Base-by-base conservation (phyloP, 1,140 invertebrate genomes). In the Dinoponera quadriceps region DNA sequence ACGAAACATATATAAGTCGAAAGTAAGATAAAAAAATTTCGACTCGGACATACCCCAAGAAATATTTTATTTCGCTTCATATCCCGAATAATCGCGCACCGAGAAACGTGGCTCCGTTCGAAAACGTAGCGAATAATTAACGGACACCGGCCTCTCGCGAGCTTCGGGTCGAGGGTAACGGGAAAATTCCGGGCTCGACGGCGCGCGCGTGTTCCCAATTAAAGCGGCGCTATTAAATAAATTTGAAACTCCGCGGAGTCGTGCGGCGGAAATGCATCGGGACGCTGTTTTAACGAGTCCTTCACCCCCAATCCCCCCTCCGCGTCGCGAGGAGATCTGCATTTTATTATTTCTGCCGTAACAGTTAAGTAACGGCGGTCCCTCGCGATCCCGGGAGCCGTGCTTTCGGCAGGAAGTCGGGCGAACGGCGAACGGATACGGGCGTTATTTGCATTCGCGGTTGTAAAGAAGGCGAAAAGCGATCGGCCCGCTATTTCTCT, bases 301-400 rank as follows among this genome's bases (percentile, higher is more conserved):
- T n/a, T n/a, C n/a, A n/a, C n/a, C n/a, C n/a, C n/a, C n/a, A n/a
- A n/a, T n/a, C n/a, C n/a, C n/a, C n/a, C n/a, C n/a, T n/a, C n/a
- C 44, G 27, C 65, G 48, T 49, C 85, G 75, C 25, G 44, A 20
- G 4, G 83, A 72, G 90, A 92, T 93, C 90, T 92, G 91, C 91
- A 91, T 93, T 93, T 93, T 93, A 93, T 93, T 93, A 92, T 93
- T 93, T 91, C 92, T 90, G 85, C 74, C 84, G 84, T 88, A 88
- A 85, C 85, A 89, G 86, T 93, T 92, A 93, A 93, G 77, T 84
- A 71, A 59, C 29, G 62, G 51, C 22, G 27, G 20, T 38, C 63
- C 44, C 54, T 57, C 49, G 60, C 85, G 65, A 49, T 60, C 60
- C 27, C 38, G 20, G 65, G 38, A n/a, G 55, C 44, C 48, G 59